Evolutionary conservation across 2,888 invertebrate species (phyloP).

Genomic region (Ferrisia virgata): DNA sequence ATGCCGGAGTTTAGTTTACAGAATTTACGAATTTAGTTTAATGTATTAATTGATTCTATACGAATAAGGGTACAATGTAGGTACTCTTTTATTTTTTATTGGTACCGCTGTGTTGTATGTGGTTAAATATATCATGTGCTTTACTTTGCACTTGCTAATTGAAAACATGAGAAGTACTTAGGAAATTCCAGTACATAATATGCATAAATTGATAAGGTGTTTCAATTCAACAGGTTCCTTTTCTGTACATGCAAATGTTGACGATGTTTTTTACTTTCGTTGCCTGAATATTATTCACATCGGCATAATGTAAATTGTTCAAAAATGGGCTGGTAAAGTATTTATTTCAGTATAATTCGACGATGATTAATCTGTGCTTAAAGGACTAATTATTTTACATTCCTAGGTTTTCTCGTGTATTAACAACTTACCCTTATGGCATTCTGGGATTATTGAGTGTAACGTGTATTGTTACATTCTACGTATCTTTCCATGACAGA

Average conservation of each 20-base stretch:
- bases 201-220: background rate
- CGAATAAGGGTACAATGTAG: too few relatives aligned
- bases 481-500: conserved; percentile 2
- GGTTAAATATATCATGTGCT: too few relatives aligned
- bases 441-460: conserved; percentile 1
- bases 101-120: too few relatives aligned
- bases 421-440: background rate
- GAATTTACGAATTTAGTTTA: too few relatives aligned
- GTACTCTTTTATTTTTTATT: too few relatives aligned
- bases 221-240: background rate
- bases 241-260: background rate
- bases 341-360: background rate
- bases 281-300: background rate
- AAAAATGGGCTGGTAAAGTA: conserved; percentile 16
- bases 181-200: too few relatives aligned
- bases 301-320: background rate
- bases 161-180: too few relatives aligned
- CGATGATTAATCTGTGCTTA: background rate
- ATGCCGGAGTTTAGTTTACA: too few relatives aligned
- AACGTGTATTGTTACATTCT: background rate
- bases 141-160: too few relatives aligned
- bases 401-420: background rate
- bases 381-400: background rate
- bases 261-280: background rate
- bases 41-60: too few relatives aligned